phyloP scores from a whole-genome alignment of 2,888 invertebrate genomes.

The Gymnosoma rotundatum region DNA sequence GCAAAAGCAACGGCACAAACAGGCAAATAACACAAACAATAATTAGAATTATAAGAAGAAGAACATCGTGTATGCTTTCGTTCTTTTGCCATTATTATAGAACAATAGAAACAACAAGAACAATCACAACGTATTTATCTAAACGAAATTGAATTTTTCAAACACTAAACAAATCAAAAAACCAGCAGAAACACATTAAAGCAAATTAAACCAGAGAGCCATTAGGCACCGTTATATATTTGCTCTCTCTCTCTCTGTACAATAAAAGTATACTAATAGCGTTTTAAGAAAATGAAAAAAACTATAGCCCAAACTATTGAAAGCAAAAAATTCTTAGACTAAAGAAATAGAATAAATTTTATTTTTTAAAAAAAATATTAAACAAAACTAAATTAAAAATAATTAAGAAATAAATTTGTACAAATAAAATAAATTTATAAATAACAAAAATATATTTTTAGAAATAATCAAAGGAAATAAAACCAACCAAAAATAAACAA shows the following conservation, averaged over 20 bases:
- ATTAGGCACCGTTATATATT: constrained; percentile 53
- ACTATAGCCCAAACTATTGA: constrained; percentile 5
- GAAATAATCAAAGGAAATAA: too few relatives aligned
- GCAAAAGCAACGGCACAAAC: neutral
- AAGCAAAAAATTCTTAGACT: neutral
- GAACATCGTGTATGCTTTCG: constrained; percentile 28
- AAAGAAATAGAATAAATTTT: neutral
- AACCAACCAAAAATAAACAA: too few relatives aligned
- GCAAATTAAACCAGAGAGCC: constrained; percentile 57
- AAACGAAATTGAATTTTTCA: constrained; percentile 42
- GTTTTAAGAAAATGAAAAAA: neutral
- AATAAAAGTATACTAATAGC: neutral
- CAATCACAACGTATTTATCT: constrained; percentile 21
- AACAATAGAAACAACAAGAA: constrained; percentile 13
- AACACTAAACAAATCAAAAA: constrained; percentile 31
- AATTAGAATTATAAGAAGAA: constrained; percentile 14
- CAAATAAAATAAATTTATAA: neutral
- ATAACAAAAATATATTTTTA: neutral
- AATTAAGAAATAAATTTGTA: constrained; percentile 1
- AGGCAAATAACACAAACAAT: constrained; percentile 22
- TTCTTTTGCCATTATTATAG: constrained; percentile 29
- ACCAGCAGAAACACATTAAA: constrained; percentile 46
- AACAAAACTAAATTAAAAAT: neutral
- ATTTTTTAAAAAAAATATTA: constrained; percentile 17
- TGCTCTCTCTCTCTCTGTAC: constrained; percentile 15